Evolutionary conservation across 2,888 invertebrate species (phyloP), one percentile per base, ranked within the genome.

Genomic region (Lapara coniferarum): DNA sequence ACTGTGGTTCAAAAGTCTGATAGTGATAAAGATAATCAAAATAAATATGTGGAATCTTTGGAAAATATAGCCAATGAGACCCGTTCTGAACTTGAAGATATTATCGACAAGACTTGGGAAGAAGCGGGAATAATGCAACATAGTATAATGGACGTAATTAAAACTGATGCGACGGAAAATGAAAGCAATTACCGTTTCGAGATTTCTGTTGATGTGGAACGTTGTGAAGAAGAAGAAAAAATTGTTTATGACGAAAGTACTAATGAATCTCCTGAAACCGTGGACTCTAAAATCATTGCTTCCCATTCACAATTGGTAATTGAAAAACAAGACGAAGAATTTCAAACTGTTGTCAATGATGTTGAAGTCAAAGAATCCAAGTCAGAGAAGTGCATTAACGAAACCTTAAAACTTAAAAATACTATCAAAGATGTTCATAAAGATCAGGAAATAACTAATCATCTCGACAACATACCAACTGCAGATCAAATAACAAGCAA

Each of bases 361-460:
- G 37, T 46, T 57, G 3, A 19, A 46, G 57, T 25, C 6, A 49
- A 57, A 10, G 49, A 51, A 25, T 55, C 68, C n/a, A 58, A 70
- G 16, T 46, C 66, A 14, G 56, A 70, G 46, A 53, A 49, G 49
- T 13, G 44, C 16, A n/a, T 49, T 46, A 3, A 59, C 49, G 49
- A 67, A 6, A 30, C 4, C 7, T 12, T 14, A n/a, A 30, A 14
- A 4, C 14, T 30, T 13, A 44, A 58, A 16, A 59, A 19, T 19
- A 59, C 7, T 55, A 10, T 2, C 10, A n/a, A 52, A 10, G 68
- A 68, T 30, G 49, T 49, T 14, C 25, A 25, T 37, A 58, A 30
- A 56, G 10, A 3, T 58, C n/a, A 58, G 49, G 25, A 63, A 51
- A 44, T 52, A 37, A 13, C 13, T 44, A 14, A 59, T 25, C 12